A percentile compares a stretch with the other conserved stretches of the same genome.
These are phyloP conservation scores for Lepus timidus DNA, from an alignment of 2,113 vertebrate genomes.

Conservation along the genomic window DNA sequence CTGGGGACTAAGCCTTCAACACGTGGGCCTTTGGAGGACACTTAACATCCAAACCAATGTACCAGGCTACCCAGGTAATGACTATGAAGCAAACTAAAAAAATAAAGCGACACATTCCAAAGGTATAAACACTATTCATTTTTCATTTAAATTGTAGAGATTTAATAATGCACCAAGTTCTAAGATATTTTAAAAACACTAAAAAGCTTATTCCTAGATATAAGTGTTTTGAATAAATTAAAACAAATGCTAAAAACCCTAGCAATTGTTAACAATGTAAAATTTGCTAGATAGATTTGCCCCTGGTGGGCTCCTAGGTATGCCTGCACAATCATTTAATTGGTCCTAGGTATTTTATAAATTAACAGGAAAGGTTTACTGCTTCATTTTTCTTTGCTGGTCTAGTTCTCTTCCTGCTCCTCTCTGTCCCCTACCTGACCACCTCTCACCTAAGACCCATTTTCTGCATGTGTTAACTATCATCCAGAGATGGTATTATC, in stretches of 20 bases:
- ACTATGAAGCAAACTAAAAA: neutral
- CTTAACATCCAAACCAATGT: no score
- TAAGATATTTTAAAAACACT: neutral
- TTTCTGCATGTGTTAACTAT: neutral
- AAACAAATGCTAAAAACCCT: neutral
- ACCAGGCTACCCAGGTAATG: neutral
- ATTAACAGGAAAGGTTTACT: neutral
- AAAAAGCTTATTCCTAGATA: neutral
- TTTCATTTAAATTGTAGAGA: constrained; percentile 8
- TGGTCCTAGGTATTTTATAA: neutral
- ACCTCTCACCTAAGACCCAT: neutral
- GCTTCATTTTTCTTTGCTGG: neutral
- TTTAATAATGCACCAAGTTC: neutral
- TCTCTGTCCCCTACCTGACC: neutral
- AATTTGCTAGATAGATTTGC: neutral
- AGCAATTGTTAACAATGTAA: neutral
- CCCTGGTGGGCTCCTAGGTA: neutral
- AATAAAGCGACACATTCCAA: neutral
- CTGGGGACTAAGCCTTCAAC: no score
- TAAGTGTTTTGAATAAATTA: neutral
- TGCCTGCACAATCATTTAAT: neutral
- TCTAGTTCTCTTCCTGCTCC: neutral
- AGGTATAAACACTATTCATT: neutral
- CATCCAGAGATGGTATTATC: neutral
- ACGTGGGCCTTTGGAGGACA: no score